Evolutionary conservation across 2,797 vertebrate species (phyloP), one percentile per base, ranked within the genome.

Genomic region (Lacerta agilis): DNA sequence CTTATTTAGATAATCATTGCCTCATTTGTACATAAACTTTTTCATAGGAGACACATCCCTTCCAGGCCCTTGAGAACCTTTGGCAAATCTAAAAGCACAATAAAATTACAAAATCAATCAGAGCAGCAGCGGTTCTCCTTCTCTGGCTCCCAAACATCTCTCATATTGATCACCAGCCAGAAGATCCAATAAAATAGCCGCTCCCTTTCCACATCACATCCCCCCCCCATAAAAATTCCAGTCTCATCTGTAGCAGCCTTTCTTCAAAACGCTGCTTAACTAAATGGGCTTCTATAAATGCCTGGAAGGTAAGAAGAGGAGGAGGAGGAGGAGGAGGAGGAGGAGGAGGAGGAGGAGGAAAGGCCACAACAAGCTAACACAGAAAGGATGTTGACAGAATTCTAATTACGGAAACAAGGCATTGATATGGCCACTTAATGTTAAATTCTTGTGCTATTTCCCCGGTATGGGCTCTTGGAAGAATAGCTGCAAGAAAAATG

Each of bases 31-130:
- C 61, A 82, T 77, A 86, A 89, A 77, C 33, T 76, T 81, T 85
- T 89, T 86, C 83, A 81, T 76, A 41, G 69, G 83, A 89, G 43
- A 89, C 10, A 25, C 27, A 85, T 85, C 78, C 41, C 69, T 80
- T 80, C 33, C 69, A 76, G 58, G 85, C 78, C 61, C 71, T 27
- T 8, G 45, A 69, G 78, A 89, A 85, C 18, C 55, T 85, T 67
- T 88, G 41, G 77, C 83, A 85, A 81, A 75, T 85, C 77, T 33
- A 81, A 85, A 86, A 66, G 83, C 78, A 89, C 71, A 82, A 86
- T 76, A 82, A 85, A 81, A 85, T 89, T 89, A 81, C 88, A 89
- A 89, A 89, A 89, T 86, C 88, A 89, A 89, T 85, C 87, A 82
- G 29, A 81, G 71, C 43, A 89, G 61, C 78, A 82, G 78, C 61